Percentiles rank a stretch among this genome's conserved stretches.
These are phyloP conservation scores for Drosophila ercepeae DNA, from an alignment of 1,140 invertebrate genomes.

Conservation along the genomic window DNA sequence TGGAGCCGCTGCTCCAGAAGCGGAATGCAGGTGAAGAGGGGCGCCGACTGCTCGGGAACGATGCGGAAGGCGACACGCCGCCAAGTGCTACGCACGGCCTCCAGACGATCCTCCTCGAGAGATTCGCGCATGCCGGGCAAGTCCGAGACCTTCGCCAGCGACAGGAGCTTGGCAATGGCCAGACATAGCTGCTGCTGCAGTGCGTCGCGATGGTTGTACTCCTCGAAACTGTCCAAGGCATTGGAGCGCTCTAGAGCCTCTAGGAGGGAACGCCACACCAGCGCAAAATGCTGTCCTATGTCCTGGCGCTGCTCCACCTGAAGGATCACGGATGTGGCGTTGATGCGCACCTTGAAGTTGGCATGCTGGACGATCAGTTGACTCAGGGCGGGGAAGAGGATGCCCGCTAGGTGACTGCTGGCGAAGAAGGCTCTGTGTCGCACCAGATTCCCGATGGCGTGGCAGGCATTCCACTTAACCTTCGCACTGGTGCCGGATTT, in stretches of 20 bases:
- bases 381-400: constrained; percentile 84
- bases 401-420: constrained; percentile 44
- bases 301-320: constrained; percentile 85
- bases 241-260: constrained; percentile 89
- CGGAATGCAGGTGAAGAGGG: constrained; percentile 63
- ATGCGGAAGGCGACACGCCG: constrained; percentile 71
- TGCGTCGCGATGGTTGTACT: constrained; percentile 92
- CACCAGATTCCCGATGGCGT: constrained; percentile 91
- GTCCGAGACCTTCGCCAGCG: constrained; percentile 51
- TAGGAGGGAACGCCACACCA: constrained; percentile 89
- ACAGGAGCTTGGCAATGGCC: constrained; percentile 66
- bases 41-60: constrained; percentile 72
- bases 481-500: constrained; percentile 90
- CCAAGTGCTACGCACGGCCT: constrained; percentile 68
- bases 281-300: constrained; percentile 87
- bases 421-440: constrained; percentile 87
- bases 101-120: constrained; percentile 46
- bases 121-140: constrained; percentile 17
- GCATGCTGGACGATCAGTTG: constrained; percentile 85
- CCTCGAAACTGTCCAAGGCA: constrained; percentile 90
- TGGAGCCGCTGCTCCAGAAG: constrained; percentile 54
- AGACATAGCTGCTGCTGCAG: constrained; percentile 86
- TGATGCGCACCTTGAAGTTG: constrained; percentile 91
- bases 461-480: constrained; percentile 95
- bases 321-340: constrained; percentile 90